Evolutionary conservation across 2,797 vertebrate genomes (phyloP).

Genomic region (Sciurus vulgaris): DNA sequence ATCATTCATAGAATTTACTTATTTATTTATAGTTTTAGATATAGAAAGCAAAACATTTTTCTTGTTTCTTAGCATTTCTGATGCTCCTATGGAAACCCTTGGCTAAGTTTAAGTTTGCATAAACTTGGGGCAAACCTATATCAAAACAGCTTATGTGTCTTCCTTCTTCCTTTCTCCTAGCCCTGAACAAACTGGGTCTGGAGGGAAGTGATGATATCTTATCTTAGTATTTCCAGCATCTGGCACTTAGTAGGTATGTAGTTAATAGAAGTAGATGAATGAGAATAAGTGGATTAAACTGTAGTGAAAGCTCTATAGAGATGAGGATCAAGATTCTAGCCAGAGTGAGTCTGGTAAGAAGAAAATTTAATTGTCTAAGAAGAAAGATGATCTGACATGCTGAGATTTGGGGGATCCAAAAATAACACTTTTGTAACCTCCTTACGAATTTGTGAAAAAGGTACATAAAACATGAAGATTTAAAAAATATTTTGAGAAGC

Average conservation of each 20-base stretch:
- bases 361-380: conserved; percentile 11
- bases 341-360: neutral
- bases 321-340: neutral
- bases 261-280: neutral
- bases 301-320: neutral
- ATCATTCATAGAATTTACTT: neutral
- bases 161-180: neutral
- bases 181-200: neutral
- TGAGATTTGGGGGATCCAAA: neutral
- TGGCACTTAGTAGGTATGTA: neutral
- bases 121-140: neutral
- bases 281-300: conserved; percentile 14
- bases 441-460: neutral
- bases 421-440: neutral
- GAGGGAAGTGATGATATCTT: neutral
- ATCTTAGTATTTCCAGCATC: neutral
- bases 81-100: neutral
- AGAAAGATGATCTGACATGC: conserved; percentile 6
- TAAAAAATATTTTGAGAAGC: neutral
- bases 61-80: neutral
- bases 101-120: neutral
- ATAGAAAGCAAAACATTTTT: neutral
- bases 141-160: neutral
- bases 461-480: conserved; percentile 13
- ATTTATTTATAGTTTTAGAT: neutral